Conservation (phyloP, 2,113 vertebrate species). For the Ptychochromis oligacanthus region DNA sequence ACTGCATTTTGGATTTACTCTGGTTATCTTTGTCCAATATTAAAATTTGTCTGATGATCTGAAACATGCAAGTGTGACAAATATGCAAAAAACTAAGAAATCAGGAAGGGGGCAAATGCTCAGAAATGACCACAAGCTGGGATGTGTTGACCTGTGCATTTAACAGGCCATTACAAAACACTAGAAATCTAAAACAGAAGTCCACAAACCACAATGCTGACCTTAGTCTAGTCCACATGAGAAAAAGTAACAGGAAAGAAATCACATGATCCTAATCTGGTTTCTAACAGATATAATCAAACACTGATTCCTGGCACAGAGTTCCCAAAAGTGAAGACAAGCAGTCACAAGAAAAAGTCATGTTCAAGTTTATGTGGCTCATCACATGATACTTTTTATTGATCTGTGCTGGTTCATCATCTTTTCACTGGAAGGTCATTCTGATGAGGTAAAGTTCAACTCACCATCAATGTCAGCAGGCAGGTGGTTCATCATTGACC, state of each 20-base stretch:
- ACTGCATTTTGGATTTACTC: no score
- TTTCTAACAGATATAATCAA: no score
- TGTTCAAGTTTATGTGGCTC: background rate
- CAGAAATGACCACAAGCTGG: background rate
- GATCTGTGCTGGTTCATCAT: background rate
- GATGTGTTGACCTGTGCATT: conserved; percentile 16
- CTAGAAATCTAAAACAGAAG: background rate
- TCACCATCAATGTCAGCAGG: conserved; percentile 88
- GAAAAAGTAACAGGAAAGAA: background rate
- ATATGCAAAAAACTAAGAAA: no score
- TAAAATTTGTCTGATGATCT: no score
- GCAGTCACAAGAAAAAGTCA: background rate
- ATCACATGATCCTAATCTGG: background rate
- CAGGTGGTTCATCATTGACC: conserved; percentile 96
- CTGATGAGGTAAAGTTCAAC: conserved; percentile 44
- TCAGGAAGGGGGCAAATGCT: background rate
- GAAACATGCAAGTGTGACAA: no score
- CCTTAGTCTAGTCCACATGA: background rate
- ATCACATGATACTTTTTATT: background rate
- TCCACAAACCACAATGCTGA: background rate
- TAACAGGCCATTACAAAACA: background rate
- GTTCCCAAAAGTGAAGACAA: background rate
- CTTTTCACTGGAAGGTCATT: background rate
- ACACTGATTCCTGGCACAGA: background rate
- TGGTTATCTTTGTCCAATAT: no score